Percentiles rank a stretch among this genome's conserved stretches.
These are phyloP conservation scores for Chrysolina haemoptera DNA, from an alignment of 2,888 invertebrate species.

Conservation along the genomic window DNA sequence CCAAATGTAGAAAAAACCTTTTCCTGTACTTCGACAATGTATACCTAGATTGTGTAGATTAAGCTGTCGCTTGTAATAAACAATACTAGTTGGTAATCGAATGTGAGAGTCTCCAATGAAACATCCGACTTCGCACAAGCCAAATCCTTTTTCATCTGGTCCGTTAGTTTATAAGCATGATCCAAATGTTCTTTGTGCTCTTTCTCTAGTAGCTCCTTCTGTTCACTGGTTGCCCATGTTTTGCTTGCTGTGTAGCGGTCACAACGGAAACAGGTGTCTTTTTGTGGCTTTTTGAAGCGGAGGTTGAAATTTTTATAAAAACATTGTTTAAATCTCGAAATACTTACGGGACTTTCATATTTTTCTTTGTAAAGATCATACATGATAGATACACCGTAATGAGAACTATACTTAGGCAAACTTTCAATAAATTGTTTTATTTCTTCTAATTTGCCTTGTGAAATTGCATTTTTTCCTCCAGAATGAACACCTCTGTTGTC, in stretches of 20 bases:
- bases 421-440: neutral
- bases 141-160: slow-evolving; percentile 32
- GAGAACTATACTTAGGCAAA: slow-evolving; percentile 14
- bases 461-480: slow-evolving; percentile 12
- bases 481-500: slow-evolving; percentile 5
- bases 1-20: slow-evolving; percentile 20
- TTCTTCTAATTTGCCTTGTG: neutral
- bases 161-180: slow-evolving; percentile 27
- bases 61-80: slow-evolving; percentile 29
- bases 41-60: slow-evolving; percentile 28
- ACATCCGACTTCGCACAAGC: slow-evolving; percentile 23
- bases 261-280: slow-evolving; percentile 12
- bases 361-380: slow-evolving; percentile 16
- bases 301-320: slow-evolving; percentile 19
- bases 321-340: slow-evolving; percentile 13
- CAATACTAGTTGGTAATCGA: slow-evolving; percentile 22
- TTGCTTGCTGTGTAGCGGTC: slow-evolving; percentile 9
- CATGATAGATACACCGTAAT: slow-evolving; percentile 11
- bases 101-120: slow-evolving; percentile 23
- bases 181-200: slow-evolving; percentile 27
- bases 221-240: neutral
- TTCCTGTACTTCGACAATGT: slow-evolving; percentile 11
- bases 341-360: neutral
- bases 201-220: neutral
- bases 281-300: slow-evolving; percentile 19